These are phyloP conservation scores for Beroe ovata DNA, from an alignment of 37 sponge, comb jelly and placozoan species.

Conservation along the genomic window DNA sequence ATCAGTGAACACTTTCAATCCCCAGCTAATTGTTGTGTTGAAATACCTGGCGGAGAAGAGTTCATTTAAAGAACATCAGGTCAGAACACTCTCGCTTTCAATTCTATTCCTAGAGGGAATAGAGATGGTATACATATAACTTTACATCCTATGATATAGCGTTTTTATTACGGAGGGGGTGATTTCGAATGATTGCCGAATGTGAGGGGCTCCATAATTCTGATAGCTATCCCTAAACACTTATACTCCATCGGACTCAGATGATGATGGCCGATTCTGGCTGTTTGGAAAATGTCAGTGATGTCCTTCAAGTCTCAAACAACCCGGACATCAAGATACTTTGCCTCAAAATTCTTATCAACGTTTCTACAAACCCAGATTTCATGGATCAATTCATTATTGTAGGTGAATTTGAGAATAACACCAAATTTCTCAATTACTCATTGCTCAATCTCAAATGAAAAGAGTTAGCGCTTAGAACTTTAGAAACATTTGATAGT, in stretches of 20 bases:
- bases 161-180: too few relatives aligned
- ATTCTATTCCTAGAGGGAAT: too few relatives aligned
- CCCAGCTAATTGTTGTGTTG: not conserved
- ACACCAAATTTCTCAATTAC: not conserved
- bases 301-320: not conserved
- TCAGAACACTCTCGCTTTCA: too few relatives aligned
- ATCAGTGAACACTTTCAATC: not conserved
- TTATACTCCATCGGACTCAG: too few relatives aligned
- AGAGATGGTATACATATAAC: too few relatives aligned
- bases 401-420: not conserved
- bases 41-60: constrained; percentile 15
- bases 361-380: constrained; percentile 20
- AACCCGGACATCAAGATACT: constrained; percentile 20
- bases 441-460: not conserved
- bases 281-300: constrained; percentile 4
- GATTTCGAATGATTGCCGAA: too few relatives aligned
- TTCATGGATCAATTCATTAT: not conserved
- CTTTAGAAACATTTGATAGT: too few relatives aligned
- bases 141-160: too few relatives aligned
- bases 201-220: too few relatives aligned
- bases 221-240: too few relatives aligned
- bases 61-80: constrained; percentile 32
- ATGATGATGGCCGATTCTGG: not conserved
- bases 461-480: too few relatives aligned
- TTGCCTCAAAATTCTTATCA: not conserved